Evolutionary conservation across 2,888 invertebrate genomes (phyloP), one percentile per base, ranked within the genome.

Genomic region (Lasiommata megera): DNA sequence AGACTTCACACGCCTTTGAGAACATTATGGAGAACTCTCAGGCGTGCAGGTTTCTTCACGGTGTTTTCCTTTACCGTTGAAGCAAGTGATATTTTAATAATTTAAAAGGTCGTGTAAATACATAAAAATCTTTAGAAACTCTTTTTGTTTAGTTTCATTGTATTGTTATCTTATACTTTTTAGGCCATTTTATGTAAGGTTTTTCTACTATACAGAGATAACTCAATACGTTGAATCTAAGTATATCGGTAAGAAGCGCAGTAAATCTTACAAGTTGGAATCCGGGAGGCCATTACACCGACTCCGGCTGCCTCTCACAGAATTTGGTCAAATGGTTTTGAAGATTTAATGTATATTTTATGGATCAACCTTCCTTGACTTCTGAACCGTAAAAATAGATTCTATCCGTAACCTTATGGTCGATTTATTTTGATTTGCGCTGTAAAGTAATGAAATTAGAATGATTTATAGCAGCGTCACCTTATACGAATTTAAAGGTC

Each of bases 251-350:
- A 29, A 46, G 44, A 31, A 29, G 0, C 44, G 17, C 36, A 18
- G 17, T 48, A 36, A 36, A 48, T 48, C 23, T 18, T 8, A 23
- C 36, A 18, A 48, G 36, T 48, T 36, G 36, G 23, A 23, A n/a
- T 18, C 12, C 23, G 18, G 17, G 18, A 16, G 18, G 48, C 36
- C 18, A 12, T 48, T 48, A 46, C 36, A 23, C 12, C 31, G 36
- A 36, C 18, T 36, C 18, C 36, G 18, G 12, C 36, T 12, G 12
- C 36, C 48, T 48, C 23, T 36, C 36, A 9, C 17, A 48, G 23
- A 18, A 34, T 48, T 48, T 23, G 48, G 48, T 36, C 48, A 48
- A 48, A 48, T 48, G 48, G 18, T 23, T 48, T 36, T 36, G 18
- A 37, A 48, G 48, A 37, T 48, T 36, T 37, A 48, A 48, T 18